Percentiles rank a stretch among this genome's conserved stretches.
Conservation (phyloP, 64 coral and sea anemone genomes). For the Hydrozoanthus tunicans region DNA sequence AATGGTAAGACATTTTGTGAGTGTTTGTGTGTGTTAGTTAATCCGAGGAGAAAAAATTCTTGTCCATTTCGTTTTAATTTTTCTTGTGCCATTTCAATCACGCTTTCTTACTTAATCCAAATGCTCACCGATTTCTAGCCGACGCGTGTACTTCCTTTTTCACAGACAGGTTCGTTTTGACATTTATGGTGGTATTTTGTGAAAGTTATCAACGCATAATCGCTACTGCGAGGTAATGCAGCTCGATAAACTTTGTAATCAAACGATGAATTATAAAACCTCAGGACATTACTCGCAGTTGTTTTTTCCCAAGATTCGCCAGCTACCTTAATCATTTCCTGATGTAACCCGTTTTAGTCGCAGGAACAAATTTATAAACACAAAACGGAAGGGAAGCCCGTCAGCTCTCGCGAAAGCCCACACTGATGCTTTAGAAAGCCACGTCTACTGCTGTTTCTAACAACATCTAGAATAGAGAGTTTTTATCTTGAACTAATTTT, state of each 20-base stretch:
- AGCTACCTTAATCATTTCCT: neutral
- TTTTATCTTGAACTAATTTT: neutral
- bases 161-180: constrained; percentile 17
- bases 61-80: constrained; percentile 10
- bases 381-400: neutral
- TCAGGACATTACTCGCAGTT: neutral
- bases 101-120: neutral
- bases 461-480: neutral
- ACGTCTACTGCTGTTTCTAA: neutral
- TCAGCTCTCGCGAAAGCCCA: no score
- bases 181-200: neutral
- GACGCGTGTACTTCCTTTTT: constrained; percentile 13
- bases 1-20: constrained; percentile 3
- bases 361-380: neutral
- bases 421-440: no score
- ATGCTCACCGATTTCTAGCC: no score
- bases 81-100: constrained; percentile 17
- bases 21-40: neutral
- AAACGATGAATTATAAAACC: neutral
- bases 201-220: neutral
- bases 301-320: neutral
- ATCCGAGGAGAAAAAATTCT: neutral
- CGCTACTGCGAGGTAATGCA: neutral
- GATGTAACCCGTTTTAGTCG: neutral
- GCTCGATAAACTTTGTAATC: neutral